Evolutionary conservation across 2,888 invertebrate species (phyloP).

Genomic region (Phengaris alcon): DNA sequence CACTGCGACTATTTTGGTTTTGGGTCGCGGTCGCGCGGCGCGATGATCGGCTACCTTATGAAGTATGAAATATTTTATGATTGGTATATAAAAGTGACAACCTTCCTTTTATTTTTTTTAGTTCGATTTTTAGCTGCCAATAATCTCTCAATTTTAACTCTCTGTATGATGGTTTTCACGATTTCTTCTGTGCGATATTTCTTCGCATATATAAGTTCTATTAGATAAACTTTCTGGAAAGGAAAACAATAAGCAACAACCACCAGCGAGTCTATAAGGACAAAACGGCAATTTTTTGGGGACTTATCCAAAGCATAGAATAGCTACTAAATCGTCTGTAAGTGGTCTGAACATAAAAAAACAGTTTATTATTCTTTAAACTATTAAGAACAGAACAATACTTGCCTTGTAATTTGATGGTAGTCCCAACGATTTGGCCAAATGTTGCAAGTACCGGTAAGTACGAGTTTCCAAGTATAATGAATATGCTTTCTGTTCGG

Average conservation of each 20-base stretch:
- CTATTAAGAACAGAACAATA: neutral
- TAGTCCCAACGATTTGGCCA: constrained; percentile 56
- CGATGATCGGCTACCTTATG: too few relatives aligned
- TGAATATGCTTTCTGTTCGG: constrained; percentile 41
- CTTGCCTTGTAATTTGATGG: constrained; percentile 67
- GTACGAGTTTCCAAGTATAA: constrained; percentile 47
- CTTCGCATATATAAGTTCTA: constrained; percentile 59
- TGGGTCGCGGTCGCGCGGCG: too few relatives aligned
- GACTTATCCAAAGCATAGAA: too few relatives aligned
- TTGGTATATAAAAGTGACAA: constrained; percentile 41
- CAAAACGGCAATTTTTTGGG: neutral
- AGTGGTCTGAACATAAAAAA: neutral
- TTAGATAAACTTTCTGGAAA: constrained; percentile 58
- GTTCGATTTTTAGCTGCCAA: constrained; percentile 43
- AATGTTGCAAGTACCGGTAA: constrained; percentile 59
- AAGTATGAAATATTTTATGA: neutral
- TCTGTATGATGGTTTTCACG: constrained; percentile 48
- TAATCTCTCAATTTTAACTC: constrained; percentile 52
- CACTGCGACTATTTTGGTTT: too few relatives aligned
- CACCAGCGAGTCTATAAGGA: neutral
- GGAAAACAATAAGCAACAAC: neutral
- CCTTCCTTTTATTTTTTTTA: constrained; percentile 42
- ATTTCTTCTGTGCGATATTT: constrained; percentile 47
- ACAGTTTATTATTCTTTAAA: neutral
- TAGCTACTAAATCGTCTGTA: too few relatives aligned